Conservation (phyloP, 2,113 vertebrate genomes). For the Leucopsar rothschildi region DNA sequence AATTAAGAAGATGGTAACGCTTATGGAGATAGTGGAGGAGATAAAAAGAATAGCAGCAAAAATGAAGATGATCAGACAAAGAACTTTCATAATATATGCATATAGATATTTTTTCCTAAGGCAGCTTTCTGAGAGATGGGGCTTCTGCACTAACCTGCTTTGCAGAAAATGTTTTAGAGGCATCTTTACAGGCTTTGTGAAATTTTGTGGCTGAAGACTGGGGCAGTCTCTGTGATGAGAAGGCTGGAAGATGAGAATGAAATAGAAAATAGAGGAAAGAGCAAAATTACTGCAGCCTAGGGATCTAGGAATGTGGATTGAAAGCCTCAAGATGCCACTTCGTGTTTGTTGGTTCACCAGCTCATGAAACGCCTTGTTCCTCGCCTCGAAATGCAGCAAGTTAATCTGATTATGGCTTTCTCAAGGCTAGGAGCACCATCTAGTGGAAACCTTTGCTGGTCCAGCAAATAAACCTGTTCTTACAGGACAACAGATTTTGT, state of each 20-base stretch:
- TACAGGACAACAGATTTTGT: not conserved
- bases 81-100: not conserved
- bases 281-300: not conserved
- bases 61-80: not conserved
- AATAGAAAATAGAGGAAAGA: not conserved
- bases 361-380: not conserved
- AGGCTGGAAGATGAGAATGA: not conserved
- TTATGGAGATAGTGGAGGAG: not conserved
- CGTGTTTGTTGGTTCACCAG: fast-evolving
- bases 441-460: not conserved
- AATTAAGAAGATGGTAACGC: not conserved
- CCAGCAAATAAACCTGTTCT: not conserved
- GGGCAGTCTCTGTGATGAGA: not conserved
- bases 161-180: not conserved
- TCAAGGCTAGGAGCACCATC: constrained; percentile 38
- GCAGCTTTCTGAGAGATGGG: not conserved
- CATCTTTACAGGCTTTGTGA: not conserved
- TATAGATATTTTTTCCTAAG: not conserved
- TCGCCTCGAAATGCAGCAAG: not conserved
- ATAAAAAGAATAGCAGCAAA: not conserved
- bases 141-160: not conserved
- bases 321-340: not conserved
- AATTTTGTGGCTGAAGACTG: not conserved
- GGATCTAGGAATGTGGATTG: not conserved
- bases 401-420: not conserved